These are phyloP conservation scores for Triplophysa rosa DNA, from an alignment of 2,113 vertebrate genomes.

Conservation along the genomic window DNA sequence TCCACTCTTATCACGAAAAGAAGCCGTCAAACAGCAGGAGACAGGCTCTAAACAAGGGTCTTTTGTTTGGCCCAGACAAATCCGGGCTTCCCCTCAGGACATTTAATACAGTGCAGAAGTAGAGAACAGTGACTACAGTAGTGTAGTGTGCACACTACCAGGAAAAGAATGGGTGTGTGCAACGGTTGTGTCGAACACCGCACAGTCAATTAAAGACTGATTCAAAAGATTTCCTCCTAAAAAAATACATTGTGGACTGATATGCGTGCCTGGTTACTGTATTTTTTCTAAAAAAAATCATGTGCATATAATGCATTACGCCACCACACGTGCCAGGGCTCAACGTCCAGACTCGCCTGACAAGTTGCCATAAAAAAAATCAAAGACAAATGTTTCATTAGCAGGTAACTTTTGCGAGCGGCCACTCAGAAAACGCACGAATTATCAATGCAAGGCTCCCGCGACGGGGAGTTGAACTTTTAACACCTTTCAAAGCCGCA, in stretches of 20 bases:
- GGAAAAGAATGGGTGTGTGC: constrained; percentile 56
- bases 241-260: constrained; percentile 41
- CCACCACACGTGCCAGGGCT: neutral
- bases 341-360: constrained; percentile 68
- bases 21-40: constrained; percentile 10
- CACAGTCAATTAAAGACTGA: constrained; percentile 59
- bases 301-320: neutral
- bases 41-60: constrained; percentile 62
- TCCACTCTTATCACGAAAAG: neutral
- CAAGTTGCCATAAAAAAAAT: constrained; percentile 68
- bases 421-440: constrained; percentile 57
- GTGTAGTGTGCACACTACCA: constrained; percentile 59
- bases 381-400: constrained; percentile 72
- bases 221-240: constrained; percentile 61
- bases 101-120: constrained; percentile 72
- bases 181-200: constrained; percentile 55
- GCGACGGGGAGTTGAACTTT: constrained; percentile 94
- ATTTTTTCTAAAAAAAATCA: neutral
- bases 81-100: constrained; percentile 74
- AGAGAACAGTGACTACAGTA: constrained; percentile 65
- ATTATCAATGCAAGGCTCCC: constrained; percentile 80
- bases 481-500: constrained; percentile 92
- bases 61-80: constrained; percentile 71
- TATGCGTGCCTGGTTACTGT: no score
- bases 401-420: constrained; percentile 71